Percentiles rank a stretch among this genome's conserved stretches.
phyloP scores from a whole-genome alignment of 2,888 invertebrate genomes.

The Mythimna ferrago region DNA sequence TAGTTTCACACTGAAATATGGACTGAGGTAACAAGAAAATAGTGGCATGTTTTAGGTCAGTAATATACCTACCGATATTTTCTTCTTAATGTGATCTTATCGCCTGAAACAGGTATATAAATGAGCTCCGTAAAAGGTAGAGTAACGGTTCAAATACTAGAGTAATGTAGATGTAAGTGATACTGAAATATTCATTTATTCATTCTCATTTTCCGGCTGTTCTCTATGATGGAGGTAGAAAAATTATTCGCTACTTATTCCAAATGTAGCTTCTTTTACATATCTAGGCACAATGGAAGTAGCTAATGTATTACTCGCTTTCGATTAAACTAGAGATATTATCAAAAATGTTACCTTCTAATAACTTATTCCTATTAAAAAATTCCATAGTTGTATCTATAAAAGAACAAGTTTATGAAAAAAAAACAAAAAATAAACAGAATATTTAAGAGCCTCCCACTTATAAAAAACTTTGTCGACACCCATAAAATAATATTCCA shows the following conservation, averaged over 20 bases:
- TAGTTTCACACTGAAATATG: slow-evolving; percentile 78
- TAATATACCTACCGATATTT: slow-evolving; percentile 11
- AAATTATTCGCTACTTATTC: slow-evolving; percentile 68
- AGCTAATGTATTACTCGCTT: slow-evolving; percentile 45
- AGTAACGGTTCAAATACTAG: slow-evolving; percentile 57
- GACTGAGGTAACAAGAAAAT: slow-evolving; percentile 64
- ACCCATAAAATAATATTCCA: slow-evolving; percentile 25
- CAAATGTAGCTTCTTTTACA: slow-evolving; percentile 64
- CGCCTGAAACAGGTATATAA: slow-evolving; percentile 36
- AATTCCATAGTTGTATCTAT: background rate
- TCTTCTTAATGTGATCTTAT: slow-evolving; percentile 37
- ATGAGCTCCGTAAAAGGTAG: slow-evolving; percentile 43
- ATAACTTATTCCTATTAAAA: background rate
- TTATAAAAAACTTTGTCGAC: slow-evolving; percentile 8
- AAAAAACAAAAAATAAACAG: background rate
- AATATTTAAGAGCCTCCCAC: background rate
- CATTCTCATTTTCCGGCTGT: slow-evolving; percentile 68
- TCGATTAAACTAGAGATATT: slow-evolving; percentile 44
- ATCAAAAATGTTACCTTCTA: slow-evolving; percentile 2
- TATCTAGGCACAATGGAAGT: slow-evolving; percentile 51
- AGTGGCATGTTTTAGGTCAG: slow-evolving; percentile 32
- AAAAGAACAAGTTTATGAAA: too few species aligned
- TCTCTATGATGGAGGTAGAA: slow-evolving; percentile 66
- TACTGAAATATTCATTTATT: slow-evolving; percentile 68
- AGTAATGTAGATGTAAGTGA: slow-evolving; percentile 62